Conservation (phyloP, 2,888 invertebrate species). For the Schizaphis graminum region DNA sequence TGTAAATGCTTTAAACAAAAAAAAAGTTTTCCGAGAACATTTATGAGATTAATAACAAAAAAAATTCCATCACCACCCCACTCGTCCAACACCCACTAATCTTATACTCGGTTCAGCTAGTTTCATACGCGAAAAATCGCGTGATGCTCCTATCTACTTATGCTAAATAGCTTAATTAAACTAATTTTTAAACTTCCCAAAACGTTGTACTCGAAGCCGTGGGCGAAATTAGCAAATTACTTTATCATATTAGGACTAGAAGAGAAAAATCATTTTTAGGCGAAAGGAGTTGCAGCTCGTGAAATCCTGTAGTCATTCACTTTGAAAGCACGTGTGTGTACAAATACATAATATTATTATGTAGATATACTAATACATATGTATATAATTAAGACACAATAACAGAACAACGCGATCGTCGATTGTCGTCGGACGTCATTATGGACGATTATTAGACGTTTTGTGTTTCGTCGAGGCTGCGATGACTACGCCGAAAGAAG, state of each 20-base stretch:
- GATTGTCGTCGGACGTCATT: conserved; percentile 1
- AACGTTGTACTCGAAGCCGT: background rate
- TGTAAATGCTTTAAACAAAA: background rate
- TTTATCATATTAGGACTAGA: background rate
- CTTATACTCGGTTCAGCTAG: background rate
- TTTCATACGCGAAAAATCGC: background rate
- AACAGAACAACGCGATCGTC: background rate
- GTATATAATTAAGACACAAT: background rate
- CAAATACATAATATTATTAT: background rate
- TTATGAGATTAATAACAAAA: background rate
- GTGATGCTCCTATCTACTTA: background rate
- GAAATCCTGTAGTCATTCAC: background rate
- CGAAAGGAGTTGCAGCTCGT: background rate
- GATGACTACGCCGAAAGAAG: background rate
- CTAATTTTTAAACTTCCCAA: background rate
- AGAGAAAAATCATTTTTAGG: background rate
- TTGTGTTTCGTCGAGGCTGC: background rate
- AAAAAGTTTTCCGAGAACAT: background rate
- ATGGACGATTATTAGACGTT: conserved; percentile 1
- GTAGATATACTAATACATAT: background rate
- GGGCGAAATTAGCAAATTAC: background rate
- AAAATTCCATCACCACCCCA: background rate
- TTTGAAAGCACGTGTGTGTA: background rate
- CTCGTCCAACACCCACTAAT: background rate
- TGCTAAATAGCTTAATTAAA: background rate